Conservation (phyloP, 2,797 vertebrate species). For the Sandelia bainsii region DNA sequence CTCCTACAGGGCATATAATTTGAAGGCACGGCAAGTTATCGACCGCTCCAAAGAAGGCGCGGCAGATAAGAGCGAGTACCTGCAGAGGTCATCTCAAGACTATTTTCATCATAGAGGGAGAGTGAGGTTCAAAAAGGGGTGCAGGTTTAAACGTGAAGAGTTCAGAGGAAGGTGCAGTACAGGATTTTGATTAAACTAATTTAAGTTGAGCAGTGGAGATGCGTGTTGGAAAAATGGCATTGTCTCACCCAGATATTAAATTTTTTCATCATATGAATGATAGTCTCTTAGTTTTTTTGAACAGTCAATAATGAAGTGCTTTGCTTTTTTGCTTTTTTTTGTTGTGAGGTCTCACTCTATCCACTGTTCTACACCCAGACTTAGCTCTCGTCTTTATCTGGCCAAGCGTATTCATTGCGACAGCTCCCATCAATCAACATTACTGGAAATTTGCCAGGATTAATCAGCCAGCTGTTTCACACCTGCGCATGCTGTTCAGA, state of each 20-base stretch:
- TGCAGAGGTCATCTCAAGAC: slow-evolving; percentile 40
- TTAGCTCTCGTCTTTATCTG: background rate
- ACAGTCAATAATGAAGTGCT: background rate
- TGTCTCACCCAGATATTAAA: background rate
- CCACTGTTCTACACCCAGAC: background rate
- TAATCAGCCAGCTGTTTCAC: slow-evolving; percentile 47
- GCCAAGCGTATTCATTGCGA: background rate
- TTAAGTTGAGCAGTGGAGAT: background rate
- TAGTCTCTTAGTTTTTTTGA: background rate
- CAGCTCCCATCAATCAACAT: slow-evolving; percentile 22
- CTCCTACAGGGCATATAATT: slow-evolving; percentile 25
- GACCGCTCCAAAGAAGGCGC: slow-evolving; percentile 27
- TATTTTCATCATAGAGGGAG: slow-evolving; percentile 23
- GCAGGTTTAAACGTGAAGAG: background rate
- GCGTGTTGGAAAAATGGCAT: background rate
- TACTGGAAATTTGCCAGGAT: background rate
- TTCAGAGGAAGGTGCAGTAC: background rate
- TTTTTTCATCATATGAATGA: background rate
- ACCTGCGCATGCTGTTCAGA: background rate
- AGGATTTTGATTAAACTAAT: background rate
- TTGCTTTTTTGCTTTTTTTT: too few species aligned
- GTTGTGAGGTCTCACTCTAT: background rate
- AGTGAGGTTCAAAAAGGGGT: slow-evolving; percentile 1
- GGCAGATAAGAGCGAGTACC: slow-evolving; percentile 42
- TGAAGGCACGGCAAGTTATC: slow-evolving; percentile 33